Conservation (phyloP, 2,797 vertebrate genomes). For the Eulemur albifrons region DNA sequence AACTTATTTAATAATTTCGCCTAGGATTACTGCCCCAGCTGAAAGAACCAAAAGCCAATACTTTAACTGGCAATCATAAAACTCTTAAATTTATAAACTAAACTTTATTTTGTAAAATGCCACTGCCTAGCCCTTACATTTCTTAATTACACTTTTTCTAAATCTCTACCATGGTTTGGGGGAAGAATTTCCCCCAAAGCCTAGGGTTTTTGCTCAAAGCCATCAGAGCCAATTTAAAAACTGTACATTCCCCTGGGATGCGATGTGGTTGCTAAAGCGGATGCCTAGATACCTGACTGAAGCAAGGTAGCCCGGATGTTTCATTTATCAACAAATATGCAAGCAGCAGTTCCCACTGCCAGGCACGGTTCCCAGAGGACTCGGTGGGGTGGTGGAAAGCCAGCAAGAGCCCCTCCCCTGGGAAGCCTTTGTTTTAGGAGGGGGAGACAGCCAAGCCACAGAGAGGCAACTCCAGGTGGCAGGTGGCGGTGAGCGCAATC, state of each 20-base stretch:
- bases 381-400: background rate
- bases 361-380: background rate
- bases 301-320: background rate
- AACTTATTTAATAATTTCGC: background rate
- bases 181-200: background rate
- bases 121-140: background rate
- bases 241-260: background rate
- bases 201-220: background rate
- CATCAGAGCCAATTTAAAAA: background rate
- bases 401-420: background rate
- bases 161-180: background rate
- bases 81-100: background rate
- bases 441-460: background rate
- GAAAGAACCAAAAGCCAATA: background rate
- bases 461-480: background rate
- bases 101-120: background rate
- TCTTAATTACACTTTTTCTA: background rate
- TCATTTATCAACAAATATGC: background rate
- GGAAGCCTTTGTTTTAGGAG: background rate
- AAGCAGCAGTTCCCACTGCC: background rate
- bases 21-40: background rate
- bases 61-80: background rate
- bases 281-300: background rate
- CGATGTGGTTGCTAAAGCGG: background rate
- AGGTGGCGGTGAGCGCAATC: background rate